Percentiles rank a stretch among this genome's conserved stretches.
Evolutionary conservation across 2,113 vertebrate species (phyloP).

Genomic region (Hassar affinis): DNA sequence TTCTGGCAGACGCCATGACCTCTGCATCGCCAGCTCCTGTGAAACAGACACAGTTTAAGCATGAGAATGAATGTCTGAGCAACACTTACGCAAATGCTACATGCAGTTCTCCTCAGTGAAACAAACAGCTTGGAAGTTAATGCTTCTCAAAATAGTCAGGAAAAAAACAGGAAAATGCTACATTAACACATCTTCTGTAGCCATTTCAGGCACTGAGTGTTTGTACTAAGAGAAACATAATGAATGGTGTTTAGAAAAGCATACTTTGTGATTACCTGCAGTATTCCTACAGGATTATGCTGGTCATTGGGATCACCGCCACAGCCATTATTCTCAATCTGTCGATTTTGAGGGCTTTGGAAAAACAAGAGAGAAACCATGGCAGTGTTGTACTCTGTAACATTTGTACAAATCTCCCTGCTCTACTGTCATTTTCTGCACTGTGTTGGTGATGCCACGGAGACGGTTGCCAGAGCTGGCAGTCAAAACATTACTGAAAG

Average conservation of each 20-base stretch:
- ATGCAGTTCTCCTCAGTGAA: background rate
- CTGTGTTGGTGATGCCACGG: background rate
- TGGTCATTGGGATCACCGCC: constrained; percentile 57
- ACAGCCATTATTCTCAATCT: constrained; percentile 59
- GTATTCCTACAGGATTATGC: constrained; percentile 69
- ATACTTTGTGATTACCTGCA: constrained; percentile 64
- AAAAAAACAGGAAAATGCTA: background rate
- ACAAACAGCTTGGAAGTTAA: background rate
- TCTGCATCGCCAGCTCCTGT: constrained; percentile 84
- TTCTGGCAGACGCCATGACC: constrained; percentile 84
- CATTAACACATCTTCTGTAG: background rate
- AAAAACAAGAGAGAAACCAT: constrained; percentile 1
- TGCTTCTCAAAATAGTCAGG: no score
- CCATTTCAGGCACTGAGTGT: background rate
- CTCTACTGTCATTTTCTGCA: background rate
- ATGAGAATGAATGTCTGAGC: background rate
- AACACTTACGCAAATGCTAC: background rate
- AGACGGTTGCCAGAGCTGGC: background rate
- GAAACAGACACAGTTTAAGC: background rate
- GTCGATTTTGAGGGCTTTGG: constrained; percentile 51
- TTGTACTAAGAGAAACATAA: background rate
- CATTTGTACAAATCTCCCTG: background rate
- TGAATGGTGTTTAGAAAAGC: background rate
- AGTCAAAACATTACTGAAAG: background rate
- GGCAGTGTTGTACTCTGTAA: background rate